Evolutionary conservation across 2,797 vertebrate genomes (phyloP).

Genomic region (Hafferia zeledoni): DNA sequence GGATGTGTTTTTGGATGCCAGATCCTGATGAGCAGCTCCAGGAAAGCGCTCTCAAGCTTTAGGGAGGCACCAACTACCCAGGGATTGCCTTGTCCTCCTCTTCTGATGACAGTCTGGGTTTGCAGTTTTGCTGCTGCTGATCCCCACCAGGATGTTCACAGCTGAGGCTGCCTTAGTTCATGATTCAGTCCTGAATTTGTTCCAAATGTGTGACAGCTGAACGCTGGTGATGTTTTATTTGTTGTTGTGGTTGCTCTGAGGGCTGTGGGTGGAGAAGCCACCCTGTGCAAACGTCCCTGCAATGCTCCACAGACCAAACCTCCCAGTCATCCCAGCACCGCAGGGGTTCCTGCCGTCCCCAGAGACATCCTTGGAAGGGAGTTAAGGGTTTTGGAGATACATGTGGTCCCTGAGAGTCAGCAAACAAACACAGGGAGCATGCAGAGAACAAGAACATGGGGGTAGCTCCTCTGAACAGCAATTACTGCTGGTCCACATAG

Average conservation of each 20-base stretch:
- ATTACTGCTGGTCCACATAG: neutral
- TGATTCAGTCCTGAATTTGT: constrained; percentile 1
- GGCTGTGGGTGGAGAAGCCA: neutral
- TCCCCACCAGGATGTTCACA: neutral
- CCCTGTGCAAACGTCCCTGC: neutral
- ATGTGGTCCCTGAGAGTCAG: neutral
- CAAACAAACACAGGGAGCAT: neutral
- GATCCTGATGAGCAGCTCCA: neutral
- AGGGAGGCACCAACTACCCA: neutral
- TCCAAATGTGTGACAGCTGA: neutral
- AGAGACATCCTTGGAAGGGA: neutral
- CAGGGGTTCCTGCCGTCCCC: neutral
- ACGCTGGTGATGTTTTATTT: neutral
- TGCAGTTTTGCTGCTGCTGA: neutral
- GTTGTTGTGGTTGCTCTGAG: neutral
- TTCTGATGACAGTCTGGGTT: neutral
- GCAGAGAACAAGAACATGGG: neutral
- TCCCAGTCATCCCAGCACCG: neutral
- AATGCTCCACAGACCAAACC: neutral
- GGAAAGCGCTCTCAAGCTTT: accelerated
- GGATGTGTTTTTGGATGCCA: neutral
- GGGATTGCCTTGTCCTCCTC: accelerated
- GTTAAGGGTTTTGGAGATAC: neutral
- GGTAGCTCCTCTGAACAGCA: neutral
- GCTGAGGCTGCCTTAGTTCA: neutral